Evolutionary conservation across 2,797 vertebrate species (phyloP).

Genomic region (Momotus momota): DNA sequence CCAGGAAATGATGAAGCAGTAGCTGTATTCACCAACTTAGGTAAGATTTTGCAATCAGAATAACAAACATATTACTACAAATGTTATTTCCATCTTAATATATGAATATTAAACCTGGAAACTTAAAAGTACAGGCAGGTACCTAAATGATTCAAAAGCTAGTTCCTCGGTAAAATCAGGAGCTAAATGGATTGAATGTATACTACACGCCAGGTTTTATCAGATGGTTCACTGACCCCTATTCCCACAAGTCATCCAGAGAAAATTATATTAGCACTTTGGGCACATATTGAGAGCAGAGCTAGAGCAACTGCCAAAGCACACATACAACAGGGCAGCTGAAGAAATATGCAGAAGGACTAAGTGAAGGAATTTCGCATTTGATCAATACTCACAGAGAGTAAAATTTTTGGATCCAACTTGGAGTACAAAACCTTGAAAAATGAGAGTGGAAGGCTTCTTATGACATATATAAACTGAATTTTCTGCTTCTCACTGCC

Average conservation of each 20-base stretch:
- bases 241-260: background rate
- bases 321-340: rapidly evolving
- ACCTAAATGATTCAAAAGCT: background rate
- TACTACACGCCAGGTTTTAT: background rate
- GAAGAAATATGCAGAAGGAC: background rate
- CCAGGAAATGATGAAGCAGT: background rate
- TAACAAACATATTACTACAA: background rate
- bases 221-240: background rate
- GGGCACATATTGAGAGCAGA: background rate
- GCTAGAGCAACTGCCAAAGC: background rate
- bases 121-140: background rate
- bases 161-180: background rate
- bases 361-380: background rate
- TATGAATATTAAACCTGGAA: background rate
- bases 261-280: background rate
- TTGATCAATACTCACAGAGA: background rate
- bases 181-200: background rate
- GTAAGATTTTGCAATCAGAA: background rate
- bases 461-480: background rate
- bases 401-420: background rate
- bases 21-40: background rate
- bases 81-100: background rate
- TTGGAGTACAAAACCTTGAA: background rate
- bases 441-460: background rate
- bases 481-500: background rate